Evolutionary conservation across 2,888 invertebrate species (phyloP), one percentile per base, ranked within the genome.

Genomic region (Platypus cylindrus): DNA sequence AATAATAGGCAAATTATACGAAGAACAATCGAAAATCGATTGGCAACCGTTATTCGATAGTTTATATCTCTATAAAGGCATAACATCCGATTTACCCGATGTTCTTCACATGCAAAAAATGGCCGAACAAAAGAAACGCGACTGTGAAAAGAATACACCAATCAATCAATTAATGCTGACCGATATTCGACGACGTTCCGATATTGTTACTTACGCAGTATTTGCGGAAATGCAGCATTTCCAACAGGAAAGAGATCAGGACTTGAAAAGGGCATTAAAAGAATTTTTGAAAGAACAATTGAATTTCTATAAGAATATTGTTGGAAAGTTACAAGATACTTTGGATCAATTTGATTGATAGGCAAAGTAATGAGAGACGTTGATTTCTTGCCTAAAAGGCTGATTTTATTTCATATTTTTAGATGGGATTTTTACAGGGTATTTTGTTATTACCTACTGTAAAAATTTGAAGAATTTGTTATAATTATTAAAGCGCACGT

Each of bases 171-270:
- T 73, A 12, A 85, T 89, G 54, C 66, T 89, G 42, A 76, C 78
- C 44, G 84, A 83, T 54, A 79, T 93, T 8, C 68, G 79, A 43
- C 73, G 80, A 47, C 72, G 91, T 50, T 85, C 89, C 1, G 94
- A 97, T 60, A 76, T 89, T 11, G 80, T 95, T 53, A 89, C 93
- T 1, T 94, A 93, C 58, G 80, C 90, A 2, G 74, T 91, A 40
- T 73, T 95, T 58, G 93, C 95, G 34, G 97, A 98, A 69, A 78
- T 95, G 49, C 80, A 82, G 49, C 90, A 95, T 60, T 94, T 97
- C 59, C 89, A 91, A 57, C 63, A 69, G 16, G 90, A 93, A 56
- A 71, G 91, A 46, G 81, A 86, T 28, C 70, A 71, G 24, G 93
- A 97, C 64, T 72, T 91, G 48, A 86, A 83, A 54, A 68, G 71